Base-by-base conservation (phyloP, 1,140 invertebrate species). In the Aphidius ervi region DNA sequence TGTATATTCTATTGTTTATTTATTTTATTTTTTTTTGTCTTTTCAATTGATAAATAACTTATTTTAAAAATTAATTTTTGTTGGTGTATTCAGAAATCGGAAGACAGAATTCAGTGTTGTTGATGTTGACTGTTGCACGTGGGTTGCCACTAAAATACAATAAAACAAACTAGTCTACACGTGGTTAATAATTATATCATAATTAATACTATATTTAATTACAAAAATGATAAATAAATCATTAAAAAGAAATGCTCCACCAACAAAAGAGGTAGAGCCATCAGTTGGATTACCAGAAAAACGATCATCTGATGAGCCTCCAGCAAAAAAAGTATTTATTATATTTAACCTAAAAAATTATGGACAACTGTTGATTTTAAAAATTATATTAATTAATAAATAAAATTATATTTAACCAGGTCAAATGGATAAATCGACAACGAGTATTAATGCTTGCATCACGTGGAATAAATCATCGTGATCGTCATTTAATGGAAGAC, bases 401-500 rank as follows among this genome's bases (percentile, higher is more conserved):
- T 16, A 16, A 16, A 16, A 16, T 16, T 16, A 16, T 16, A 23
- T 48, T 46, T 42, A 23, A 31, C 41, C 66, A 92, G 90, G 76
- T 81, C 23, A 91, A 88, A 84, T 99, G 97, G 96, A 88, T 86
- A 43, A 99, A 99, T 76, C 91, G 89, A 71, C 92, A 98, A 78
- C 82, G 97, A 63, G 90, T 98, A 8, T 77, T 99, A 23, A 86
- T 98, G 4, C 92, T 99, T 76, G 88, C 90, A 46, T 92, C 94
- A 5, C 83, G 97, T 68, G 97, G 97, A 43, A 96, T 98, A 20
- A 89, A 88, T 66, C 88, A 90, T 67, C 83, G 93, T 53, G 91
- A 95, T 76, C 85, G 97, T 4, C 97, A 99, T 82, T 79, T 99
- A 4, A 97, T 99, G 94, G 89, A 93, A 67, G 95, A 99, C 77